Evolutionary conservation across 2,888 invertebrate genomes (phyloP), one percentile per base, ranked within the genome.

Genomic region (Kryphioiulus occultus): DNA sequence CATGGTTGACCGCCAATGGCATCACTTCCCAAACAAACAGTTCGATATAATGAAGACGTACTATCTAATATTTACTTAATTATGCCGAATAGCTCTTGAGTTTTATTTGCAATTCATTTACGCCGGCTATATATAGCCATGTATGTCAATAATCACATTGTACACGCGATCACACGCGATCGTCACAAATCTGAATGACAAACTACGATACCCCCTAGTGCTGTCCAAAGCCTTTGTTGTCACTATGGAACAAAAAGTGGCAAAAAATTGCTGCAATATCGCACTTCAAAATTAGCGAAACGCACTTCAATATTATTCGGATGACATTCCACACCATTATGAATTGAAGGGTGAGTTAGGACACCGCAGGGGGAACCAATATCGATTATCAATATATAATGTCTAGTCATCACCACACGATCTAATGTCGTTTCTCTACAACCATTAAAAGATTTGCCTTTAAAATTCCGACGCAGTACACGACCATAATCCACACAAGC

Each of bases 381-480:
- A 78, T 78, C 30, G 78, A 78, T 78, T 78, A 78, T 30, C 78
- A 22, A 78, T 68, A 68, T 22, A n/a, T 68, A 53, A 4, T 78
- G 30, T 78, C 78, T 78, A 78, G 78, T 78, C 78, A 78, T 78
- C 78, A 78, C 78, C 78, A 22, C 30, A 78, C 26, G 30, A 15
- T 78, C 78, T 30, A 30, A 78, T 30, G 78, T 15, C 22, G 30
- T 30, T 26, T 78, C 78, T 78, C 30, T 9, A 22, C 12, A 78
- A 78, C 78, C 78, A 78, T 78, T 78, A 78, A 78, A 78, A 78
- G 30, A 78, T 78, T 30, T 78, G 78, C 78, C 78, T 78, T 78
- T 30, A 78, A 78, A 78, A 78, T 78, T 78, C 78, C 22, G 30
- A 15, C 78, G 78, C 5, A 30, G 30, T 78, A 78, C 78, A 78